These are phyloP conservation scores for Pantala flavescens DNA, from an alignment of 1,140 invertebrate species.

Conservation along the genomic window DNA sequence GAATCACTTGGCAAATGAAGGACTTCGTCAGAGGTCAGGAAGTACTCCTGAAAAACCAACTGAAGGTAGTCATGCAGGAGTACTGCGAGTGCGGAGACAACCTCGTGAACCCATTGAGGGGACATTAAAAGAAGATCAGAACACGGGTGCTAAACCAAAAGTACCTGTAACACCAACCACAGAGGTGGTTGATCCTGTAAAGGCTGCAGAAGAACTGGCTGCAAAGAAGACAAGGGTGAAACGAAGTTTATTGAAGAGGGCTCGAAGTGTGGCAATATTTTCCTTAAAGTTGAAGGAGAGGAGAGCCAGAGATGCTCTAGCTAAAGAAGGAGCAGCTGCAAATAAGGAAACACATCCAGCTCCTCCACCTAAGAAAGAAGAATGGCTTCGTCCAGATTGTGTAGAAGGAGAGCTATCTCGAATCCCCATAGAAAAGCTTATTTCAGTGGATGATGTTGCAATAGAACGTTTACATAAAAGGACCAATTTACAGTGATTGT, in stretches of 20 bases:
- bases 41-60: slow-evolving; percentile 27
- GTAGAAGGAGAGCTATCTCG: slow-evolving; percentile 65
- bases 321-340: slow-evolving; percentile 29
- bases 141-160: neutral
- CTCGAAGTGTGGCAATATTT: slow-evolving; percentile 69
- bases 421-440: slow-evolving; percentile 66
- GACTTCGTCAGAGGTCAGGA: neutral
- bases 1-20: slow-evolving; percentile 29
- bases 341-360: slow-evolving; percentile 40
- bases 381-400: slow-evolving; percentile 48
- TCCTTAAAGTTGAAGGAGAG: slow-evolving; percentile 65
- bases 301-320: slow-evolving; percentile 52
- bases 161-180: neutral
- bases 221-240: slow-evolving; percentile 38
- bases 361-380: slow-evolving; percentile 33
- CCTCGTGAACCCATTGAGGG: neutral
- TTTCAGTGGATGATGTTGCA: slow-evolving; percentile 26
- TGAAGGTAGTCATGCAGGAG: neutral
- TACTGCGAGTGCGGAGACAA: neutral
- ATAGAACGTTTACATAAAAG: slow-evolving; percentile 17
- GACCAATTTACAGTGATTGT: slow-evolving; percentile 14
- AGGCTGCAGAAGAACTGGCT: slow-evolving; percentile 43
- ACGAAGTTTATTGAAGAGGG: slow-evolving; percentile 64
- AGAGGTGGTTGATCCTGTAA: slow-evolving; percentile 24
- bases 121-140: neutral